These are phyloP conservation scores for Buceros bicornis DNA, from an alignment of 2,797 vertebrate species.

Conservation along the genomic window DNA sequence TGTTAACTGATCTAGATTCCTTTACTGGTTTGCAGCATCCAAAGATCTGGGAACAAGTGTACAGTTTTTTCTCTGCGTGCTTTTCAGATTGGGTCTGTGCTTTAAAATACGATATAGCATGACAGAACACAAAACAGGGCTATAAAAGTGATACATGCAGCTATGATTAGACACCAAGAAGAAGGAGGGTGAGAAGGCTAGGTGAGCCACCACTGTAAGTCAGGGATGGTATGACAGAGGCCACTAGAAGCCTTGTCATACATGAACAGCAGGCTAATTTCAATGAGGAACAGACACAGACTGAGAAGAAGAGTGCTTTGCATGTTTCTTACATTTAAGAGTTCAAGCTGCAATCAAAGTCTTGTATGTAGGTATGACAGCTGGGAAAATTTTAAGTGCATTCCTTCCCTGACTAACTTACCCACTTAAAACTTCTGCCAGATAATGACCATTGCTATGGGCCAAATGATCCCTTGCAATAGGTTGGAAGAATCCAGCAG, in stretches of 20 bases:
- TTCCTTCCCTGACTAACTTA: background rate
- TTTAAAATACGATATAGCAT: background rate
- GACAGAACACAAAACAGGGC: background rate
- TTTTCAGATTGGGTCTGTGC: background rate
- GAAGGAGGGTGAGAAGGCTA: background rate
- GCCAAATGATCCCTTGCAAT: background rate
- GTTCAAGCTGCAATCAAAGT: background rate
- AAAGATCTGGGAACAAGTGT: background rate
- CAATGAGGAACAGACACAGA: background rate
- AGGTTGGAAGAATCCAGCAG: background rate
- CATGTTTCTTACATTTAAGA: background rate
- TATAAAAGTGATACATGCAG: background rate
- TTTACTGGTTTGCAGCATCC: background rate
- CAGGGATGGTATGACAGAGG: background rate
- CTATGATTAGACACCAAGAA: background rate
- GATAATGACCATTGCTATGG: background rate
- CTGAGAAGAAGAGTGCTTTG: background rate
- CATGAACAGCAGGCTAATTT: background rate
- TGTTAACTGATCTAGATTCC: background rate
- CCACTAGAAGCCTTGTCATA: background rate
- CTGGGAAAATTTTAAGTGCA: background rate
- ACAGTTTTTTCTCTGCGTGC: background rate
- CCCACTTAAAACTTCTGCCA: rapidly evolving
- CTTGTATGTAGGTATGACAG: background rate
- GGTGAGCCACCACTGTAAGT: background rate